These are phyloP conservation scores for Oreocharis arfaki DNA, from an alignment of 2,113 vertebrate genomes.

Conservation along the genomic window DNA sequence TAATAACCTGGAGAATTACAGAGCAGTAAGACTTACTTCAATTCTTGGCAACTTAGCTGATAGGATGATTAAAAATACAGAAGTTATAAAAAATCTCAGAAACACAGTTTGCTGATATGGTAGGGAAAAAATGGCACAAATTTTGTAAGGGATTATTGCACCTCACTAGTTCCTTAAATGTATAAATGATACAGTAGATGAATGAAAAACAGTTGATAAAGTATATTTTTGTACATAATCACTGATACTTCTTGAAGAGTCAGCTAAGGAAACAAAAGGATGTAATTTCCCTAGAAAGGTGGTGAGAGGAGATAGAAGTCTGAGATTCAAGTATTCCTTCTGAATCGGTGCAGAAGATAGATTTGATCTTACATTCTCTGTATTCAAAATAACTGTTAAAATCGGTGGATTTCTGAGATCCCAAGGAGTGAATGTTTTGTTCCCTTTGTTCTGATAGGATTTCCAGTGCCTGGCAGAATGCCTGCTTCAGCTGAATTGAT, in stretches of 20 bases:
- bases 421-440: not conserved
- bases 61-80: not conserved
- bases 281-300: not conserved
- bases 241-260: not conserved
- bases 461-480: constrained; percentile 50
- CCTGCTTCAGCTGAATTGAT: constrained; percentile 40
- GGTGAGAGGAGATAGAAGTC: not conserved
- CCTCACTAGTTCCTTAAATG: not conserved
- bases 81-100: not conserved
- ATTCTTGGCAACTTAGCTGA: not conserved
- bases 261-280: not conserved
- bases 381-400: not conserved
- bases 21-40: not conserved
- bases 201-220: not conserved
- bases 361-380: not conserved
- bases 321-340: not conserved
- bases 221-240: not conserved
- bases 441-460: constrained; percentile 57
- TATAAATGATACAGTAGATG: not conserved
- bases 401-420: not conserved
- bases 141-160: not conserved
- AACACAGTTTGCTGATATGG: not conserved
- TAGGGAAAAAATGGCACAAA: not conserved
- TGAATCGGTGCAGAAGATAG: not conserved
- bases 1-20: not conserved